Evolutionary conservation across 1,140 invertebrate species (phyloP).

Genomic region (Pemphigus obesinymphae): DNA sequence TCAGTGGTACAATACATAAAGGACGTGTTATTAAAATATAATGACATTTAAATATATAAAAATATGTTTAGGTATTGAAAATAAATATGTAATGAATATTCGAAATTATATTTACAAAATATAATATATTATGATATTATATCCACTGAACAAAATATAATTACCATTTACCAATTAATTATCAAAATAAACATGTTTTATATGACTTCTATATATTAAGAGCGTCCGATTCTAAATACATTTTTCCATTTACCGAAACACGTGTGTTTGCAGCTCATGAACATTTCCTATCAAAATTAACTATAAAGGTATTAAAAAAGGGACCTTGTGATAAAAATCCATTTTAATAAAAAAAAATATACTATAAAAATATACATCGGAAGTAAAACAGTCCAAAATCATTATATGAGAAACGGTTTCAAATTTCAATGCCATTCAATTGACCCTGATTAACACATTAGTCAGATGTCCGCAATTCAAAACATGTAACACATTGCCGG

Average conservation of each 20-base stretch:
- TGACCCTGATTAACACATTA: neutral
- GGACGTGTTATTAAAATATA: neutral
- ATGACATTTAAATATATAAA: neutral
- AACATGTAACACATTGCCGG: constrained; percentile 24
- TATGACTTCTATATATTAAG: neutral
- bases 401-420: neutral
- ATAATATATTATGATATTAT: no score
- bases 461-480: constrained; percentile 1
- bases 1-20: neutral
- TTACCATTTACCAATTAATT: no score
- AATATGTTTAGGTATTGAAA: neutral
- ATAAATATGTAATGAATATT: neutral
- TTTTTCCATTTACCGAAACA: neutral
- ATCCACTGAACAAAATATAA: no score
- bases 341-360: neutral
- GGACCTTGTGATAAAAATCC: neutral
- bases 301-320: neutral
- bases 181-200: neutral
- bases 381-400: neutral
- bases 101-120: no score
- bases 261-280: neutral
- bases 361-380: neutral
- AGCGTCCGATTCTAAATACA: no score
- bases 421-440: neutral
- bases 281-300: neutral